A percentile compares a stretch with the other conserved stretches of the same genome.
phyloP scores from a whole-genome alignment of 1,140 invertebrate genomes.

The Anastrepha obliqua region DNA sequence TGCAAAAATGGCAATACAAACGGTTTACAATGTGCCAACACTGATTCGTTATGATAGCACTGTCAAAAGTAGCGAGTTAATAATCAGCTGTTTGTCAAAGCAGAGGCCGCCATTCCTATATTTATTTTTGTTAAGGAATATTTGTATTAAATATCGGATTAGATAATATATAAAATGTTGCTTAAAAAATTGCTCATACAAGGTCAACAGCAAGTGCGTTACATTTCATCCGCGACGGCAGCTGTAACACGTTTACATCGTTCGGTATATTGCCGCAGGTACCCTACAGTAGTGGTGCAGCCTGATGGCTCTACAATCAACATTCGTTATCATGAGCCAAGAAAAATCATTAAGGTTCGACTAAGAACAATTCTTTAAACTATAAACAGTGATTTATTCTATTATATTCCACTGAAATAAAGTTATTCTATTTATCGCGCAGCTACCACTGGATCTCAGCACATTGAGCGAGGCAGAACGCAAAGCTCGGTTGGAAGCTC shows the following conservation, averaged over 20 bases:
- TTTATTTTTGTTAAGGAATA: not conserved
- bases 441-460: constrained; percentile 86
- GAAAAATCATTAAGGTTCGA: constrained; percentile 86
- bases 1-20: too few relatives aligned
- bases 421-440: constrained; percentile 65
- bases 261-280: constrained; percentile 81
- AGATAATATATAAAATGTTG: constrained; percentile 55
- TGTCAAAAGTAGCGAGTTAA: not conserved
- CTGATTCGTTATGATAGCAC: not conserved
- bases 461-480: constrained; percentile 82
- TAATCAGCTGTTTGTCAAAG: constrained; percentile 3
- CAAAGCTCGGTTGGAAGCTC: constrained; percentile 79
- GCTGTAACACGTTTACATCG: constrained; percentile 83
- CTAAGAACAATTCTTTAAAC: not conserved
- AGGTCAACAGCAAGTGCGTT: constrained; percentile 62
- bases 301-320: constrained; percentile 90
- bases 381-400: too few relatives aligned
- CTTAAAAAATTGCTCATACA: constrained; percentile 53
- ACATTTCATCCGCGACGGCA: constrained; percentile 75
- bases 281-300: constrained; percentile 85
- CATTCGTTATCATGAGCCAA: constrained; percentile 87
- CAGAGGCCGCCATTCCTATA: not conserved
- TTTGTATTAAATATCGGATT: constrained; percentile 29
- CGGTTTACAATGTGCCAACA: not conserved
- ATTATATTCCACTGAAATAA: too few relatives aligned